phyloP scores from a whole-genome alignment of 2,113 vertebrate species.

The Hyla sarda region DNA sequence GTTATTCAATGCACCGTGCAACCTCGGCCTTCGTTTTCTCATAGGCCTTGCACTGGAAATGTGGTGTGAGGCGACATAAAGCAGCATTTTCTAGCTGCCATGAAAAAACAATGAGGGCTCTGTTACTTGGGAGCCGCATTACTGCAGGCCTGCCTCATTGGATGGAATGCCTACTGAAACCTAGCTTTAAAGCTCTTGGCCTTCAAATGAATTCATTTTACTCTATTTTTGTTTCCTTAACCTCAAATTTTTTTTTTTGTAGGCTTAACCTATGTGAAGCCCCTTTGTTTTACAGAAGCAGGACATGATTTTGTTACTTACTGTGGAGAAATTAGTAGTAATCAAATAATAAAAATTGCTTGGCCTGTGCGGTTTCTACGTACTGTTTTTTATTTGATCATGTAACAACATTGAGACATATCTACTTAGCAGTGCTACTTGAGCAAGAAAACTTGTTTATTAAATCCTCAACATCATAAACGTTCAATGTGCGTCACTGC shows the following conservation, averaged over 20 bases:
- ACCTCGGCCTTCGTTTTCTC: constrained; percentile 67
- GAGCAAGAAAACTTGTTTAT: not conserved
- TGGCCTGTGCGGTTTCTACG: not conserved
- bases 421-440: constrained; percentile 16
- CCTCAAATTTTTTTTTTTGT: constrained; percentile 67
- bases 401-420: constrained; percentile 18
- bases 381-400: not conserved
- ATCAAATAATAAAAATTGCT: constrained; percentile 53
- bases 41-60: constrained; percentile 68
- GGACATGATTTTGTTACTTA: constrained; percentile 50
- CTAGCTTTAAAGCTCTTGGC: constrained; percentile 82
- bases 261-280: constrained; percentile 75
- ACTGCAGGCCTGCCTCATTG: constrained; percentile 74
- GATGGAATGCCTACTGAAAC: constrained; percentile 80
- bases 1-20: constrained; percentile 71
- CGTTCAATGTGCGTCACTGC: not conserved
- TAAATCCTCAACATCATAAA: not conserved
- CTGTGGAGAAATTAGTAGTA: constrained; percentile 54
- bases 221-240: constrained; percentile 76
- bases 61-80: constrained; percentile 89
- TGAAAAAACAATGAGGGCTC: constrained; percentile 88
- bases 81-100: constrained; percentile 82
- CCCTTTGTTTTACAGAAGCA: constrained; percentile 74
- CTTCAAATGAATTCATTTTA: constrained; percentile 81
- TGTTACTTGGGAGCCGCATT: constrained; percentile 78